Percentiles rank a stretch among this genome's conserved stretches.
Evolutionary conservation across 2,113 vertebrate genomes (phyloP).

Genomic region (Neopipo cinnamomea): DNA sequence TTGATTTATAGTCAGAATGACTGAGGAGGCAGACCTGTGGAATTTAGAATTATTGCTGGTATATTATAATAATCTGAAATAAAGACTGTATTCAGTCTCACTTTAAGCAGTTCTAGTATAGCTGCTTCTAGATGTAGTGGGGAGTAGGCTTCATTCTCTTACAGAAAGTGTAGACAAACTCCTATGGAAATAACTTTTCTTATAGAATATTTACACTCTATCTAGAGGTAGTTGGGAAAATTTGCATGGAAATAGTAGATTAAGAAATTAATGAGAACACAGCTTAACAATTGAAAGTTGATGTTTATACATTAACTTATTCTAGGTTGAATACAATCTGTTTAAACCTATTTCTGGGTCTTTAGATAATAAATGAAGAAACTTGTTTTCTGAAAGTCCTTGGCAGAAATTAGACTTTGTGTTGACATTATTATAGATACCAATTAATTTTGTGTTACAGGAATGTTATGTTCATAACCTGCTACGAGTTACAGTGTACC

Average conservation of each 20-base stretch:
- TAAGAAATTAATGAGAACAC: neutral
- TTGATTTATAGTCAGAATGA: neutral
- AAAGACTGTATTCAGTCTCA: neutral
- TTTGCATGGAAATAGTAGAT: neutral
- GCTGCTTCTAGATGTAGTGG: neutral
- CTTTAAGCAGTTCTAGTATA: neutral
- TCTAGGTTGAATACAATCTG: neutral
- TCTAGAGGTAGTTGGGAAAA: neutral
- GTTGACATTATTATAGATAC: neutral
- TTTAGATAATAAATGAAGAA: neutral
- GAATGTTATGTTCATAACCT: slow-evolving; percentile 97
- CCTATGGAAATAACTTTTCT: neutral
- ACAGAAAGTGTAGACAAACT: neutral
- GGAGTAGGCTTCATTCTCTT: neutral
- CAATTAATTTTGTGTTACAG: slow-evolving; percentile 68
- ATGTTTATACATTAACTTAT: neutral
- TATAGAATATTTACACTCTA: neutral
- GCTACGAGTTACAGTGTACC: slow-evolving; percentile 83
- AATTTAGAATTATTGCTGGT: neutral
- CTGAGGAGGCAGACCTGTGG: neutral
- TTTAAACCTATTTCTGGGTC: neutral
- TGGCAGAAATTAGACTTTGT: neutral
- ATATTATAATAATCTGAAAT: neutral
- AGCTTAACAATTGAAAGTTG: neutral
- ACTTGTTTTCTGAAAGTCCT: neutral